Percentiles rank a stretch among this genome's conserved stretches.
phyloP scores from a whole-genome alignment of 2,113 vertebrate species.

The Paedocypris sp. region DNA sequence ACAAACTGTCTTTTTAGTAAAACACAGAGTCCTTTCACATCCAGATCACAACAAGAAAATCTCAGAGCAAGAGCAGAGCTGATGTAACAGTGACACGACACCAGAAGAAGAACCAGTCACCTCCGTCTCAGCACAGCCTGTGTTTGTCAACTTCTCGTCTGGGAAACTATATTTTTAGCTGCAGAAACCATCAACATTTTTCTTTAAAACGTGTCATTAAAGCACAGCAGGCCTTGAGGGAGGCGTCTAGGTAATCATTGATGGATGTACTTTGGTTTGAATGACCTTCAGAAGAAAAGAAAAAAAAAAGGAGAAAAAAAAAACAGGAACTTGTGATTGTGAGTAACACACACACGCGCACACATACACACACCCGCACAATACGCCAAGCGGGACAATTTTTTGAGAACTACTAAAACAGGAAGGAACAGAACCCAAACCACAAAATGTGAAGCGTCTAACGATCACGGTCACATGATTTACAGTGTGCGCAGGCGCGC shows the following conservation, averaged over 20 bases:
- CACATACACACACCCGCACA: no score
- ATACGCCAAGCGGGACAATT: neutral
- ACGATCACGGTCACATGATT: neutral
- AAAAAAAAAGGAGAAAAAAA: no score
- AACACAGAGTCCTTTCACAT: constrained; percentile 22
- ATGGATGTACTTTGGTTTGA: neutral
- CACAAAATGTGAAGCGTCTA: neutral
- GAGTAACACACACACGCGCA: neutral
- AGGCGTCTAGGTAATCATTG: neutral
- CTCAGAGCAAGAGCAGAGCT: neutral
- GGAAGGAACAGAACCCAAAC: neutral
- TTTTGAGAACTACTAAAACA: neutral
- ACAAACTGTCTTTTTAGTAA: constrained; percentile 1
- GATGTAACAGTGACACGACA: neutral
- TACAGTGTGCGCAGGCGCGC: neutral
- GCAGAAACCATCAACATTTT: neutral
- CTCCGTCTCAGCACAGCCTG: neutral
- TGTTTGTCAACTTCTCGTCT: neutral
- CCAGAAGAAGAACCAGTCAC: neutral
- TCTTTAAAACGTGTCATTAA: neutral
- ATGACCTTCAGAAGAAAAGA: neutral
- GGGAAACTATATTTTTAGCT: neutral
- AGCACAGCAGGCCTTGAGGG: neutral
- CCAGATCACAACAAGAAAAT: constrained; percentile 14
- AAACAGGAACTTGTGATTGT: neutral